phyloP scores from a whole-genome alignment of 2,797 vertebrate genomes.

The Lepidocolaptes lacrymiger region DNA sequence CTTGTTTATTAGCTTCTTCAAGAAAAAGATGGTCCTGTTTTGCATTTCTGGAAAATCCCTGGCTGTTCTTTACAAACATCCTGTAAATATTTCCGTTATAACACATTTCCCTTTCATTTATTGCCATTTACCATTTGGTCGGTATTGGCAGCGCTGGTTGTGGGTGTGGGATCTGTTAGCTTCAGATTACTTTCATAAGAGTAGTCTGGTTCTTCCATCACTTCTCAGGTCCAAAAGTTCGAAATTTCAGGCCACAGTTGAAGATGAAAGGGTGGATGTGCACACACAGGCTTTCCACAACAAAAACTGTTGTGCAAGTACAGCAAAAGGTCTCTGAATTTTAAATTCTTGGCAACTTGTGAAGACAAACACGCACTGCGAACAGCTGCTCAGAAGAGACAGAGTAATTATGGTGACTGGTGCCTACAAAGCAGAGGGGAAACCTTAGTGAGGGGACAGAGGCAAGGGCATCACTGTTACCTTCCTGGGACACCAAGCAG shows the following conservation, averaged over 20 bases:
- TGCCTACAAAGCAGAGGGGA: neutral
- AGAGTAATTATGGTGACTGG: neutral
- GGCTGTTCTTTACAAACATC: neutral
- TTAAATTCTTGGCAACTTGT: neutral
- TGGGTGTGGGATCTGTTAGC: neutral
- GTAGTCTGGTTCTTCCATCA: neutral
- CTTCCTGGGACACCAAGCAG: neutral
- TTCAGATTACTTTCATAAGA: neutral
- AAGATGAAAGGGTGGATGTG: neutral
- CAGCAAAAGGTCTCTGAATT: neutral
- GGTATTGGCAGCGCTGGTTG: neutral
- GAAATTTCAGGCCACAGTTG: neutral
- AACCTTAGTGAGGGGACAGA: accelerated
- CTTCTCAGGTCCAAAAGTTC: neutral
- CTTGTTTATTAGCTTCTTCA: neutral
- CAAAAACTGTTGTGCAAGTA: neutral
- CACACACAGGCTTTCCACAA: accelerated
- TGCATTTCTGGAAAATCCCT: neutral
- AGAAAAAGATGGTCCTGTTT: neutral
- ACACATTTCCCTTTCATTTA: neutral
- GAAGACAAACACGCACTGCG: neutral
- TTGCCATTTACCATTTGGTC: neutral
- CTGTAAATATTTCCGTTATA: neutral
- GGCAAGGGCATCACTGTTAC: neutral
- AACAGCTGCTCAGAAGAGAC: neutral